These are phyloP conservation scores for Poecilobothrus nobilitatus DNA, from an alignment of 2,888 invertebrate species.

Conservation along the genomic window DNA sequence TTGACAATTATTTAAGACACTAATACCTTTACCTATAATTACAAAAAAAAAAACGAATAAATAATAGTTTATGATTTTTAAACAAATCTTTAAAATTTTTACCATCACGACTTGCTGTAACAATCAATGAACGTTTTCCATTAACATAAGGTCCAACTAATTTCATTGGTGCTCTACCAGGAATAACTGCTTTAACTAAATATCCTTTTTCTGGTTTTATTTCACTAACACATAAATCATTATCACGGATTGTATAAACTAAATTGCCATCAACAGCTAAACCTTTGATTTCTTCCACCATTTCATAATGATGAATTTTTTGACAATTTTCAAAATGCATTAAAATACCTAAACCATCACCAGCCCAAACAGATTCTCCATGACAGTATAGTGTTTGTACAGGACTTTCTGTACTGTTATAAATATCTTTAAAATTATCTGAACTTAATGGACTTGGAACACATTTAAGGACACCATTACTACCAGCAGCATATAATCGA, in stretches of 20 bases:
- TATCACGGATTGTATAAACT: conserved; percentile 40
- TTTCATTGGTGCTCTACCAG: conserved; percentile 34
- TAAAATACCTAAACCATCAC: conserved; percentile 43
- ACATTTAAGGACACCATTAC: conserved; percentile 41
- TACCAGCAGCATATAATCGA: conserved; percentile 41
- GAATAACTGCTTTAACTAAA: not conserved
- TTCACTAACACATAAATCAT: conserved; percentile 39
- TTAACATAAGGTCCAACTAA: conserved; percentile 35
- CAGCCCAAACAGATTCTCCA: conserved; percentile 38
- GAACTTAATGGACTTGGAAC: conserved; percentile 34
- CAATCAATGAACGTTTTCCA: conserved; percentile 32
- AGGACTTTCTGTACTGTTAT: conserved; percentile 31
- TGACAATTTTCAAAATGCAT: conserved; percentile 41
- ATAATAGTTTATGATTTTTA: too few species aligned
- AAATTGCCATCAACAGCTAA: conserved; percentile 35
- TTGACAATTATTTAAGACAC: conserved; percentile 33
- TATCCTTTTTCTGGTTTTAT: conserved; percentile 36
- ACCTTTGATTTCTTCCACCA: conserved; percentile 42
- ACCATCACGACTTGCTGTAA: conserved; percentile 38
- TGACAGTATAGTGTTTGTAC: conserved; percentile 39
- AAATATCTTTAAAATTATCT: conserved; percentile 29
- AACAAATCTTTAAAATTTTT: too few species aligned
- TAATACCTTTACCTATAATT: conserved; percentile 26
- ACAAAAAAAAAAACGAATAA: too few species aligned
- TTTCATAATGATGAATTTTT: conserved; percentile 40